phyloP scores from a whole-genome alignment of 2,113 vertebrate species.

The Odontophorus gujanensis region DNA sequence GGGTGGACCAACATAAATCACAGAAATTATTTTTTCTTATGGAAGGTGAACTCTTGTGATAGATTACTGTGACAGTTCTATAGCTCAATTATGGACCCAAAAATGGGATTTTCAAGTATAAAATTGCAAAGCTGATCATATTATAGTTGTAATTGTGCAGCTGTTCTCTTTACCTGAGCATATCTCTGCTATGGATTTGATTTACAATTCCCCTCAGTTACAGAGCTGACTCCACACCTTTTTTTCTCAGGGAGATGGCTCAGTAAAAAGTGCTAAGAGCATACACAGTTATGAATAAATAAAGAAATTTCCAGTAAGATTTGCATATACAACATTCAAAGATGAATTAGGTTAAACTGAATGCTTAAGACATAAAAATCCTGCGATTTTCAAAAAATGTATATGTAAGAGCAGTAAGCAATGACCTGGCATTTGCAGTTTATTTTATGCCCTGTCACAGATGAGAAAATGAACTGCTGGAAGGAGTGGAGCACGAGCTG shows the following conservation, averaged over 20 bases:
- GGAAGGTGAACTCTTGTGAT: not conserved
- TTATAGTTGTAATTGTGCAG: not conserved
- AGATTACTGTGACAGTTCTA: not conserved
- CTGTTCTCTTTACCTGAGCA: not conserved
- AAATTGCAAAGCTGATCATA: not conserved
- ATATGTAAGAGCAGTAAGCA: not conserved
- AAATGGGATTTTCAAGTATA: not conserved
- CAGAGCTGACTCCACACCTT: conserved; percentile 37
- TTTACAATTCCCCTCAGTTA: conserved; percentile 9
- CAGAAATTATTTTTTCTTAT: not conserved
- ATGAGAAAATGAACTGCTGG: not conserved
- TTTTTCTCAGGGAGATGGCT: conserved; percentile 4
- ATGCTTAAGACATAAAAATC: not conserved
- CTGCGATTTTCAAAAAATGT: not conserved
- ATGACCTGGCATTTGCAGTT: conserved; percentile 10
- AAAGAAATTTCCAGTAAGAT: not conserved
- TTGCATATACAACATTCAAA: not conserved
- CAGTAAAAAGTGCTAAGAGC: conserved; percentile 40
- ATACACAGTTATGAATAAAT: not conserved
- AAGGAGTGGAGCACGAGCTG: not conserved
- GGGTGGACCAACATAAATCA: not conserved
- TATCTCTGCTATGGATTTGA: not conserved
- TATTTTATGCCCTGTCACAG: not conserved
- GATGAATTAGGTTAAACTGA: not conserved
- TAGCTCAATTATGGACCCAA: not conserved